Evolutionary conservation across 2,113 vertebrate genomes (phyloP).

Genomic region (Gambusia holbrooki): DNA sequence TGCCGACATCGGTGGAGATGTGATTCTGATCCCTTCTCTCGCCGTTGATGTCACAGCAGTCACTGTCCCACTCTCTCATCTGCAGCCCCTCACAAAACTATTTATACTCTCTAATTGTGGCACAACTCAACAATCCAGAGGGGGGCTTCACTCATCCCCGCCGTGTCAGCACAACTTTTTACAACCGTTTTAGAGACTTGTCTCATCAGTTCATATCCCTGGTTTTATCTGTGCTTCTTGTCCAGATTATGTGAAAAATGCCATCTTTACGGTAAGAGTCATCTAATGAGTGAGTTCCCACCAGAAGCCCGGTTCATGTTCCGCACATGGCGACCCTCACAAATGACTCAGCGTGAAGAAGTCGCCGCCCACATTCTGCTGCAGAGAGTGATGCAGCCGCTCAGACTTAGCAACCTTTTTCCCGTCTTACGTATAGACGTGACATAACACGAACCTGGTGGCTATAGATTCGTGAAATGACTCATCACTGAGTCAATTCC

Average conservation of each 20-base stretch:
- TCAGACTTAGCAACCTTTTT: constrained; percentile 40
- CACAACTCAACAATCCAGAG: constrained; percentile 14
- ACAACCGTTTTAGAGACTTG: background rate
- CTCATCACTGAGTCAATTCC: constrained; percentile 55
- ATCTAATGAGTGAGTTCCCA: constrained; percentile 3
- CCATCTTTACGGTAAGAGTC: background rate
- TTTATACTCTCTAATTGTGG: constrained; percentile 7
- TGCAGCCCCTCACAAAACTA: constrained; percentile 34
- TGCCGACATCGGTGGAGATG: constrained; percentile 31
- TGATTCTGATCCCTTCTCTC: constrained; percentile 39
- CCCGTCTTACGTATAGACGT: background rate
- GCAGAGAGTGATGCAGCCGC: constrained; percentile 52
- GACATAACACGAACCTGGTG: constrained; percentile 15
- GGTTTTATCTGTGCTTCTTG: background rate
- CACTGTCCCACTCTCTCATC: constrained; percentile 36
- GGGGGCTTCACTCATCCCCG: constrained; percentile 13
- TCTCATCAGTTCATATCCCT: background rate
- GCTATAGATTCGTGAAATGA: constrained; percentile 57
- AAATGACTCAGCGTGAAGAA: constrained; percentile 50
- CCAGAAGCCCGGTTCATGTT: background rate
- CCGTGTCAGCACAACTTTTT: background rate
- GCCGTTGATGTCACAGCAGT: constrained; percentile 68
- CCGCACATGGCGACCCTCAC: constrained; percentile 18
- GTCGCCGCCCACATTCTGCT: constrained; percentile 44
- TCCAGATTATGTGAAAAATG: background rate